These are phyloP conservation scores for Menidia menidia DNA, from an alignment of 2,797 vertebrate genomes.

Conservation along the genomic window DNA sequence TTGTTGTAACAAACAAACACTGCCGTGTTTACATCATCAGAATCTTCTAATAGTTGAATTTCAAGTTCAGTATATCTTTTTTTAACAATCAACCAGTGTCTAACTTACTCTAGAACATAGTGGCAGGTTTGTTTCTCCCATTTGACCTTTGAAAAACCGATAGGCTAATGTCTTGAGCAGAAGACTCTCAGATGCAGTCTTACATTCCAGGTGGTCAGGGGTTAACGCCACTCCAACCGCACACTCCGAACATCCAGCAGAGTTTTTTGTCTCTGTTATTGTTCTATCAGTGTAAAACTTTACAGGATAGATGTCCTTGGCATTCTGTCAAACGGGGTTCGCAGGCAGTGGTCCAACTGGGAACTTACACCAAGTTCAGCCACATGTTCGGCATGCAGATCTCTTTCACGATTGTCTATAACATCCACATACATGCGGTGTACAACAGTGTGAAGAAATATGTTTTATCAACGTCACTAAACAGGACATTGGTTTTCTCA, in stretches of 20 bases:
- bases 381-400: conserved; percentile 12
- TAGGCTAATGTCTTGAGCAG: conserved; percentile 56
- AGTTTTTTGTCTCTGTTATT: conserved; percentile 69
- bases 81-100: conserved; percentile 45
- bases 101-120: conserved; percentile 56
- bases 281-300: conserved; percentile 56
- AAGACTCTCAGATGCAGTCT: conserved; percentile 42
- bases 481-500: conserved; percentile 9
- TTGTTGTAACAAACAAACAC: too few relatives aligned
- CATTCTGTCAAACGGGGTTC: conserved; percentile 36
- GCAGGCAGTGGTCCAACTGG: conserved; percentile 21
- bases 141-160: conserved; percentile 73
- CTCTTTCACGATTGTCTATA: conserved; percentile 34
- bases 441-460: conserved; percentile 38
- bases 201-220: conserved; percentile 51
- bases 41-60: conserved; percentile 18
- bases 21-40: conserved; percentile 22
- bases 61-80: conserved; percentile 46
- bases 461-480: not conserved
- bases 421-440: conserved; percentile 10
- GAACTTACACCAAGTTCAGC: conserved; percentile 25
- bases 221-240: conserved; percentile 58
- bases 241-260: conserved; percentile 34
- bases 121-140: conserved; percentile 56
- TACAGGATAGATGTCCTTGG: conserved; percentile 37